Percentiles rank a stretch among this genome's conserved stretches.
These are phyloP conservation scores for Rhegmatorhina hoffmannsi DNA, from an alignment of 2,113 vertebrate genomes.

Conservation along the genomic window DNA sequence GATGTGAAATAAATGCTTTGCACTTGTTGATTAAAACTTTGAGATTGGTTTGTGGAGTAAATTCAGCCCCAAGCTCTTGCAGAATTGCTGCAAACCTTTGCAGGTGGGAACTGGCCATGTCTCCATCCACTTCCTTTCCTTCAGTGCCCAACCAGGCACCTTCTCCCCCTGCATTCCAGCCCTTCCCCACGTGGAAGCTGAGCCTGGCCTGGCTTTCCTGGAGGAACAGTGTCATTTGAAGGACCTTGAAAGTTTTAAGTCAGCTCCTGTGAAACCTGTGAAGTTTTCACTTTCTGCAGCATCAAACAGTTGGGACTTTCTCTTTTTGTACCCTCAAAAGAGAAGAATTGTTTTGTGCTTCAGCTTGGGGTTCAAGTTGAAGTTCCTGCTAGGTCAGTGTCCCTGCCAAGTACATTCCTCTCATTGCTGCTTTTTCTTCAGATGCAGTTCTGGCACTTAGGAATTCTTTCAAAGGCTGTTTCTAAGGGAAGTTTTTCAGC, in stretches of 20 bases:
- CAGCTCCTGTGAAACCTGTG: slow-evolving; percentile 1
- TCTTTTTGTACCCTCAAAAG: slow-evolving; percentile 38
- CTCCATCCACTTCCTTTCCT: neutral
- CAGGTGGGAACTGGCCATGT: neutral
- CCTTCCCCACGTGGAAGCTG: neutral
- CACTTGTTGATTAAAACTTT: neutral
- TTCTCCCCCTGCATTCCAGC: neutral
- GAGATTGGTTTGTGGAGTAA: neutral
- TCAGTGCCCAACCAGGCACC: accelerated
- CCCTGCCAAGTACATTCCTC: slow-evolving; percentile 54
- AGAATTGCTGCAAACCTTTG: neutral
- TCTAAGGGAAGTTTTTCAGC: slow-evolving; percentile 36
- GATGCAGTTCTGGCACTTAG: slow-evolving; percentile 15
- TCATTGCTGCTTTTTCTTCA: slow-evolving; percentile 52
- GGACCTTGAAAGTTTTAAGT: slow-evolving; percentile 11
- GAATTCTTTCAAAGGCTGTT: slow-evolving; percentile 46
- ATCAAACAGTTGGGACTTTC: slow-evolving; percentile 30
- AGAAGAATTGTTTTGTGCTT: slow-evolving; percentile 25
- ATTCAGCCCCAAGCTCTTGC: neutral
- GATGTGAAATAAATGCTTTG: neutral
- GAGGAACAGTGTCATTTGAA: neutral
- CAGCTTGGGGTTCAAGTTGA: slow-evolving; percentile 33
- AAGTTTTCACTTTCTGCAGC: slow-evolving; percentile 33
- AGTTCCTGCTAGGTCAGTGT: slow-evolving; percentile 52
- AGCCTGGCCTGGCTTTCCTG: neutral